phyloP scores from a whole-genome alignment of 2,888 invertebrate species.

The Drosophila kambysellisi region DNA sequence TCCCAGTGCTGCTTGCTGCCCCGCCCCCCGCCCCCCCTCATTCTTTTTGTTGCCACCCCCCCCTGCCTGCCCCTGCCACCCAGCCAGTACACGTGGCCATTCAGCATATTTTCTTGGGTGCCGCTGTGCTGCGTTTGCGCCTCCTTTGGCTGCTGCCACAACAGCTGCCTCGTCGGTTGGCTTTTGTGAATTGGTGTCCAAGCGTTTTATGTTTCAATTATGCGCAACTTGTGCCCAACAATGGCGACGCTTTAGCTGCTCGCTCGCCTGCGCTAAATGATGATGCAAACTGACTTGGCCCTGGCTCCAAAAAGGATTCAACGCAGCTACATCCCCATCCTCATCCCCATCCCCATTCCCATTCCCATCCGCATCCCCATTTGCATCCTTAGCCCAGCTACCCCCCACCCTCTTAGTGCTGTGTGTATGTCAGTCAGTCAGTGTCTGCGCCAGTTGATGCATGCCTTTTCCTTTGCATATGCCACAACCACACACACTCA shows the following conservation, averaged over 20 bases:
- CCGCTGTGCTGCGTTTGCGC: constrained; percentile 4
- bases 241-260: constrained; percentile 64
- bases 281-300: constrained; percentile 75
- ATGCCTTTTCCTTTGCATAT: constrained; percentile 73
- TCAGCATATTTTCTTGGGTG: constrained; percentile 4
- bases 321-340: background rate
- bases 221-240: constrained; percentile 79
- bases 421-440: constrained; percentile 17
- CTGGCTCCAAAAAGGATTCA: constrained; percentile 40
- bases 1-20: constrained; percentile 3
- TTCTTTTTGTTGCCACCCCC: constrained; percentile 1
- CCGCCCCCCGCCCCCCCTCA: background rate
- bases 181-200: constrained; percentile 81
- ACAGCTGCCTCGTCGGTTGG: constrained; percentile 47
- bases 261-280: constrained; percentile 64
- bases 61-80: too few species aligned
- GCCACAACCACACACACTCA: constrained; percentile 35
- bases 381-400: constrained; percentile 8
- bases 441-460: constrained; percentile 65
- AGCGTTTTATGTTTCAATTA: constrained; percentile 80
- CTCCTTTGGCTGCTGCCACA: constrained; percentile 27
- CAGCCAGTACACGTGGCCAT: background rate
- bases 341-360: background rate
- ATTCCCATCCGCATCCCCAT: background rate
- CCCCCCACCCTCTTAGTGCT: background rate